Conservation (phyloP, 35 echinoderm and acorn worm genomes). For the Ophioderma brevispina region DNA sequence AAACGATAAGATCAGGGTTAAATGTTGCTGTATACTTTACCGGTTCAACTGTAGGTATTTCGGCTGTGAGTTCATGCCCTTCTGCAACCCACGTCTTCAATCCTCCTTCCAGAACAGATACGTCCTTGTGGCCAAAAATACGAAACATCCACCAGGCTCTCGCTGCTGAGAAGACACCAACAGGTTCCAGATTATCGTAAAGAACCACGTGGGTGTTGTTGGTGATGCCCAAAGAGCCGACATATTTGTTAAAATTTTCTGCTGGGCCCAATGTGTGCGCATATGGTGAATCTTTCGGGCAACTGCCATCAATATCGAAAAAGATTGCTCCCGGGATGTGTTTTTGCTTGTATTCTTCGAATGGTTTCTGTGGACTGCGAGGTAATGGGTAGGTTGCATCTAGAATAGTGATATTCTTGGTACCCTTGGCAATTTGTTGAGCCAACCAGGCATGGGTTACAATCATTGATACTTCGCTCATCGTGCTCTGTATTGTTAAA, state of each 20-base stretch:
- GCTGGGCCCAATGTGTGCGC: conserved; percentile 69
- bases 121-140: conserved; percentile 72
- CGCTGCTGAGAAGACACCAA: conserved; percentile 75
- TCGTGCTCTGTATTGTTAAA: not conserved
- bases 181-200: conserved; percentile 74
- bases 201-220: conserved; percentile 88
- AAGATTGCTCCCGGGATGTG: conserved; percentile 82
- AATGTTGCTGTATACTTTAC: conserved; percentile 55
- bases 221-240: conserved; percentile 66
- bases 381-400: conserved; percentile 69
- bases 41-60: conserved; percentile 51
- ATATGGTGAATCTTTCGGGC: conserved; percentile 24
- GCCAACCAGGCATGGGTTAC: conserved; percentile 75
- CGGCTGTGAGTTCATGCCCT: conserved; percentile 53
- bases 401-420: conserved; percentile 44
- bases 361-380: conserved; percentile 26
- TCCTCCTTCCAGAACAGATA: conserved; percentile 87
- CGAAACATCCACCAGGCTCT: conserved; percentile 94
- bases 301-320: conserved; percentile 68
- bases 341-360: conserved; percentile 51
- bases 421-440: conserved; percentile 44
- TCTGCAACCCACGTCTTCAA: conserved; percentile 68
- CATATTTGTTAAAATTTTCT: conserved; percentile 63
- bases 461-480: conserved; percentile 36
- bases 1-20: conserved; percentile 59